Percentiles rank a stretch among this genome's conserved stretches.
Conservation (phyloP, 2,797 vertebrate genomes). For the Ceyx erithaca region DNA sequence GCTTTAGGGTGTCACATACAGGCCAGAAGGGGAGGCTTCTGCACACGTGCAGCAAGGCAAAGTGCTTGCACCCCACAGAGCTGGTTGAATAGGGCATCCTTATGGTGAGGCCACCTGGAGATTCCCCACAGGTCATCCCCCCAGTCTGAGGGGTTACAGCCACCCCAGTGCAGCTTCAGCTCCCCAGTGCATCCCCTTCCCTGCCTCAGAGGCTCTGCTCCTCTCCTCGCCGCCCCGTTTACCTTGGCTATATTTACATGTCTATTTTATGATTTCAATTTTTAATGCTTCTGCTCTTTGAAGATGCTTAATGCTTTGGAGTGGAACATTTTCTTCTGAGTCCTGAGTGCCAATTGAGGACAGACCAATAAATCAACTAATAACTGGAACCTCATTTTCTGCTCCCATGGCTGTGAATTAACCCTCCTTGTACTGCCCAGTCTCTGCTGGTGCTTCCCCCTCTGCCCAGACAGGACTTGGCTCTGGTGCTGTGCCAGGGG, state of each 20-base stretch:
- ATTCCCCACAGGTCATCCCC: not conserved
- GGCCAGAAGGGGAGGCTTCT: not conserved
- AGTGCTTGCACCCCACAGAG: rapidly evolving
- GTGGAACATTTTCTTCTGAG: slow-evolving; percentile 84
- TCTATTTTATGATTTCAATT: slow-evolving; percentile 86
- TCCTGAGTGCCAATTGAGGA: slow-evolving; percentile 79
- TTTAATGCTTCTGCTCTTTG: slow-evolving; percentile 86
- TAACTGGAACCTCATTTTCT: slow-evolving; percentile 84
- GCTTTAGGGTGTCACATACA: rapidly evolving
- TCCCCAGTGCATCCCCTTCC: not conserved
- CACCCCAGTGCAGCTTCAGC: not conserved
- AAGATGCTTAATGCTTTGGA: slow-evolving; percentile 84
- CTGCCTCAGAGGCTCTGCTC: not conserved
- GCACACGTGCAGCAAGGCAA: not conserved
- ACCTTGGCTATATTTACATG: slow-evolving; percentile 81
- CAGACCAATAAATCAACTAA: slow-evolving; percentile 84
- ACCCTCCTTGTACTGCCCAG: slow-evolving; percentile 27
- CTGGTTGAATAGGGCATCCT: not conserved
- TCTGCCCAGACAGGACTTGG: not conserved
- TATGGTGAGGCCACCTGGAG: not conserved
- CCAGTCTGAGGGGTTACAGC: rapidly evolving
- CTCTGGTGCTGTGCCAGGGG: not conserved
- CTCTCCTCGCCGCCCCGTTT: slow-evolving; percentile 40
- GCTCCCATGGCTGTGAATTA: slow-evolving; percentile 68
- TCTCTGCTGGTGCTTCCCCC: not conserved